Evolutionary conservation across 2,888 invertebrate species (phyloP), one percentile per base, ranked within the genome.

Genomic region (Dasysyrphus tricinctus): DNA sequence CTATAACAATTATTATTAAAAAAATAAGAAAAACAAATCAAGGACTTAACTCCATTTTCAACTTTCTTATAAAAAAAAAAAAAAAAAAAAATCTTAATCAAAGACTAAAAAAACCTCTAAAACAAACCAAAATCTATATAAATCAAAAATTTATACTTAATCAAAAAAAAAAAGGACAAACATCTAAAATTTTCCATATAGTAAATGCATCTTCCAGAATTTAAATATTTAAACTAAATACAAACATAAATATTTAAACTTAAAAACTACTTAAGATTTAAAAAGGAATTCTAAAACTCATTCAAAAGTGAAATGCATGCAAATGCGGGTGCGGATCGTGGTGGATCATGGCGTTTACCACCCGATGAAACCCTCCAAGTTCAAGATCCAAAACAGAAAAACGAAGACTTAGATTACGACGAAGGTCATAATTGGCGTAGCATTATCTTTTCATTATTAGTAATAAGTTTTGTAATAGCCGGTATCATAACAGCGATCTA

Each of bases 291-390:
- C 73, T 63, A 42, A 57, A 44, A 74, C 72, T 67, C 59, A 70
- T 37, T 79, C 72, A 67, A 88, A 88, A 89, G 84, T 89, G 90
- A 89, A 89, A 97, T 97, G 97, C 97, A 97, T 95, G 96, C 96
- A 94, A 97, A 96, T 95, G 96, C 96, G 93, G 95, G 95, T 94
- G 94, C 96, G 93, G 97, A 97, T 94, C 96, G 96, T 94, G 96
- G 96, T 93, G 94, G 94, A 93, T 96, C 97, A 93, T 97, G 97
- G 97, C 96, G 97, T 93, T 95, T 97, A 93, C 97, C 97, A 93
- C 97, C 97, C 92, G 97, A 97, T 94, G 97, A 97, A 94, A 97
- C 97, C 90, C 95, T 97, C 90, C 97, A 97, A 94, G 97, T 97
- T 93, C 96, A 96, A 94, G 97, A 97, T 94, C 96, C 96, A 92